phyloP scores from a whole-genome alignment of 2,113 vertebrate genomes.

The Reinhardtius hippoglossoides region DNA sequence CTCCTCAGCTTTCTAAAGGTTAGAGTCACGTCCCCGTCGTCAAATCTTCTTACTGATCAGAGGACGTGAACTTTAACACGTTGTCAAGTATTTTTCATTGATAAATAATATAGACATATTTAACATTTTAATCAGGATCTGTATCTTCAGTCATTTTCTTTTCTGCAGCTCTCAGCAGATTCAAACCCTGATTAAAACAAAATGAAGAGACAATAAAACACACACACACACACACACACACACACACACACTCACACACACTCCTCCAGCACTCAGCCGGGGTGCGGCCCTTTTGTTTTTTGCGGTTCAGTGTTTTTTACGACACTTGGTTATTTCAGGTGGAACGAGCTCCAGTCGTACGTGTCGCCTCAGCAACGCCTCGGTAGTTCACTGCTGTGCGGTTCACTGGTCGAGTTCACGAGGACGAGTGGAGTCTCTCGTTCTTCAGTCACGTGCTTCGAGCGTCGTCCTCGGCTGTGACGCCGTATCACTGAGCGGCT shows the following conservation, averaged over 20 bases:
- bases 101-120: too few species aligned
- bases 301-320: constrained; percentile 57
- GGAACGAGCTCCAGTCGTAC: constrained; percentile 27
- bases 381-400: constrained; percentile 51
- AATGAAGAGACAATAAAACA: too few species aligned
- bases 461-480: constrained; percentile 16
- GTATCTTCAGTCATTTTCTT: too few species aligned
- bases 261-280: constrained; percentile 22
- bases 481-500: constrained; percentile 7
- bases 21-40: too few species aligned
- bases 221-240: neutral
- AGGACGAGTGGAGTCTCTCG: too few species aligned
- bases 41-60: too few species aligned
- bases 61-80: too few species aligned
- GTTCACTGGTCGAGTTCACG: neutral
- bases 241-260: too few species aligned
- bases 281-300: constrained; percentile 59
- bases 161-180: neutral
- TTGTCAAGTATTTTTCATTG: too few species aligned
- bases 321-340: constrained; percentile 59
- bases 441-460: neutral
- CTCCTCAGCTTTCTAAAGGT: too few species aligned
- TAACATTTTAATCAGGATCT: too few species aligned
- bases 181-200: neutral
- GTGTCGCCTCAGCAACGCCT: constrained; percentile 22